Conservation (phyloP, 2,888 invertebrate species). For the Troides helena region DNA sequence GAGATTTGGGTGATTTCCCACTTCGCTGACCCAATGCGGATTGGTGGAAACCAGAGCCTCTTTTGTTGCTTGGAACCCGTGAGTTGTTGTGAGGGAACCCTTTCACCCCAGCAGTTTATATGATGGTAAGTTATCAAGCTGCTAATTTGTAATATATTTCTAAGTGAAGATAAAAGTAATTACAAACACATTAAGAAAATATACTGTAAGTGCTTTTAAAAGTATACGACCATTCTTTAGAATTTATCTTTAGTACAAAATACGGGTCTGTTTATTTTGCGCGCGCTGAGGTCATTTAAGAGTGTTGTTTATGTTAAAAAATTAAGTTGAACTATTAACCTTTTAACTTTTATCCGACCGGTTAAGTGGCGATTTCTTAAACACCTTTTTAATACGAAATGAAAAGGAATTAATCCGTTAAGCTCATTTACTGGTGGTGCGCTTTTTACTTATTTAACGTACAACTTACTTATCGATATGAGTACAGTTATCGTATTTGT, state of each 20-base stretch:
- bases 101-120: no score
- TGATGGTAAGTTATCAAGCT: no score
- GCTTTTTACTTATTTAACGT: slow-evolving; percentile 18
- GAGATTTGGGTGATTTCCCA: no score
- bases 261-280: not conserved
- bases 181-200: not conserved
- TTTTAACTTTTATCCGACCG: slow-evolving; percentile 26
- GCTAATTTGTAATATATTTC: no score
- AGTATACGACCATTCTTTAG: not conserved
- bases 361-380: slow-evolving; percentile 25
- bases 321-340: slow-evolving; percentile 25
- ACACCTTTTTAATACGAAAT: slow-evolving; percentile 19
- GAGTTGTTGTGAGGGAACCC: no score
- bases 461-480: slow-evolving; percentile 22
- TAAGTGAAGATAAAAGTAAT: not conserved
- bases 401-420: slow-evolving; percentile 16
- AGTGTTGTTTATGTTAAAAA: slow-evolving; percentile 10
- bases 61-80: no score
- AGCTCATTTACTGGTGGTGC: slow-evolving; percentile 20
- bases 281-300: not conserved
- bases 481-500: slow-evolving; percentile 13
- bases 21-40: no score
- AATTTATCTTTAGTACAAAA: not conserved
- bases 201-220: not conserved
- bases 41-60: no score